A percentile compares a stretch with the other conserved stretches of the same genome.
phyloP scores from a whole-genome alignment of 2,797 vertebrate species.

The Taenioides sp. region DNA sequence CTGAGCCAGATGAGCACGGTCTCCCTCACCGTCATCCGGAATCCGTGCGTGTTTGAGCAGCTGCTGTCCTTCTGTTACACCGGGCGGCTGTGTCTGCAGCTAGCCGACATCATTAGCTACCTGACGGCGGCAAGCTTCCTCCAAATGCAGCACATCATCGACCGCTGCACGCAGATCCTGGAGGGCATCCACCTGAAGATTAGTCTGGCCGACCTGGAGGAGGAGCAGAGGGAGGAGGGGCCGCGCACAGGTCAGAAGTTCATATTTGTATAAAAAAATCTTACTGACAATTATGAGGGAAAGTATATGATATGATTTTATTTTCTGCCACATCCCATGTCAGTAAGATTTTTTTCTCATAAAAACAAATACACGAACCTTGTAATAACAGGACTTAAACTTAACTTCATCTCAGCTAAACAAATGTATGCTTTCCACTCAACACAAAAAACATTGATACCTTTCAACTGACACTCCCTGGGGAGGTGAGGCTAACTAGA shows the following conservation, averaged over 20 bases:
- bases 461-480: no score
- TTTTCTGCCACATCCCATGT: no score
- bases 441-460: no score
- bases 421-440: no score
- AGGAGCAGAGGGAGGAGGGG: slow-evolving; percentile 3
- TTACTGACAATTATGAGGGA: no score
- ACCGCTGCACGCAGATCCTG: slow-evolving; percentile 96
- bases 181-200: slow-evolving; percentile 98
- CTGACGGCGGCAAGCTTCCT: slow-evolving; percentile 96
- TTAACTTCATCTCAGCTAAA: no score
- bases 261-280: no score
- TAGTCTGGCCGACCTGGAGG: slow-evolving; percentile 86
- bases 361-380: no score
- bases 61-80: slow-evolving; percentile 97
- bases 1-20: slow-evolving; percentile 97
- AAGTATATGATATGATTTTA: no score
- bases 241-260: background rate
- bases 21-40: slow-evolving; percentile 94
- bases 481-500: no score
- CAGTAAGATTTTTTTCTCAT: no score
- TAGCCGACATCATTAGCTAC: slow-evolving; percentile 97
- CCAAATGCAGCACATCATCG: slow-evolving; percentile 99
- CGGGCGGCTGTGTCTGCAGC: slow-evolving; percentile 91
- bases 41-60: slow-evolving; percentile 94
- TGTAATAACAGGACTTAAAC: no score